These are phyloP conservation scores for Andinoacara biseriatus DNA, from an alignment of 2,113 vertebrate genomes.

Conservation along the genomic window DNA sequence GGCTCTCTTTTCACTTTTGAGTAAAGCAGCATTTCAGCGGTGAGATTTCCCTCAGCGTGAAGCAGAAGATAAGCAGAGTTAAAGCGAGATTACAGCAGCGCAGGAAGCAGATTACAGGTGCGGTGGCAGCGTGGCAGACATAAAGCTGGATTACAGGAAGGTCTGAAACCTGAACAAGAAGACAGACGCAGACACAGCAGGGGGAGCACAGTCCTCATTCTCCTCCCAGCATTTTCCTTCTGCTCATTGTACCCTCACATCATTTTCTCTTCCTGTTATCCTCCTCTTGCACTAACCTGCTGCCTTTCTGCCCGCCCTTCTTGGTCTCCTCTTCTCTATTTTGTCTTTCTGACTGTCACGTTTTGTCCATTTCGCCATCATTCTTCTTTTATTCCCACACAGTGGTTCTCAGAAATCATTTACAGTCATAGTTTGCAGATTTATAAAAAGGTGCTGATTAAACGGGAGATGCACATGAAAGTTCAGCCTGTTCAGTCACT, in stretches of 20 bases:
- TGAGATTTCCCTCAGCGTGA: not conserved
- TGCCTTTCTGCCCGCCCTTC: not conserved
- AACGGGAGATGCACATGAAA: not conserved
- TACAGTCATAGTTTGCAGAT: not conserved
- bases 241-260: not conserved
- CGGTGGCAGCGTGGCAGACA: slow-evolving; percentile 37
- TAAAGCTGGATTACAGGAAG: slow-evolving; percentile 66
- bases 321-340: not conserved
- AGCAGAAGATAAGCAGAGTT: slow-evolving; percentile 50
- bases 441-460: not conserved
- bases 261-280: not conserved
- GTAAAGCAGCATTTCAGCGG: not conserved
- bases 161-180: slow-evolving; percentile 41
- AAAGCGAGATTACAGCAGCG: slow-evolving; percentile 53
- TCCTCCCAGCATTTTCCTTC: not conserved
- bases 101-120: slow-evolving; percentile 63
- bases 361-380: not conserved
- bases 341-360: not conserved
- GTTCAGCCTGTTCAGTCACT: not conserved
- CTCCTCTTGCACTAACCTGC: not conserved
- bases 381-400: not conserved
- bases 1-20: not conserved
- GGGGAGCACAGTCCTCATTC: not conserved
- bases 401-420: not conserved
- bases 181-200: not conserved